These are phyloP conservation scores for Acrobasis repandana DNA, from an alignment of 2,888 invertebrate species.

Conservation along the genomic window DNA sequence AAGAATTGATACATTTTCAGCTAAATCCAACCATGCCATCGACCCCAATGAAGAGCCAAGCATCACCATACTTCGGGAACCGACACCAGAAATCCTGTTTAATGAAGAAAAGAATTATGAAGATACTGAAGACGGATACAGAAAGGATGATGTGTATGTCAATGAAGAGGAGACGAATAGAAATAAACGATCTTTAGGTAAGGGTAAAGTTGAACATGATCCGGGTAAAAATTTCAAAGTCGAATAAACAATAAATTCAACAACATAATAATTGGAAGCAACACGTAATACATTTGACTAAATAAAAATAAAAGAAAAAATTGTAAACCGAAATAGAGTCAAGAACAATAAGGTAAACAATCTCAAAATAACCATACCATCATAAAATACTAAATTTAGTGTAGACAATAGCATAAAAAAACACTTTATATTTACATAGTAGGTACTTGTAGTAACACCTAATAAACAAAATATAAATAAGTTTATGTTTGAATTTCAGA, in stretches of 20 bases:
- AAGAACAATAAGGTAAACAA: too few relatives aligned
- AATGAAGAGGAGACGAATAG: slow-evolving; percentile 46
- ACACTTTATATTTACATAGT: too few relatives aligned
- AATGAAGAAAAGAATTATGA: slow-evolving; percentile 42
- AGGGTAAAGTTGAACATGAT: too few relatives aligned
- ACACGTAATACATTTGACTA: too few relatives aligned
- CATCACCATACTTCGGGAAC: neutral
- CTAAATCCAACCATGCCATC: neutral
- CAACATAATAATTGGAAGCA: too few relatives aligned
- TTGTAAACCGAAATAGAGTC: too few relatives aligned
- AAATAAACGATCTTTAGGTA: slow-evolving; percentile 64
- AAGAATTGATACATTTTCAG: neutral
- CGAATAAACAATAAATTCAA: too few relatives aligned
- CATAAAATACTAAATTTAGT: too few relatives aligned
- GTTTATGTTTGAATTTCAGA: slow-evolving; percentile 43
- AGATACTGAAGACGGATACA: slow-evolving; percentile 28
- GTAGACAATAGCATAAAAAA: too few relatives aligned
- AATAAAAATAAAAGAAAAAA: too few relatives aligned
- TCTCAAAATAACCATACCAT: too few relatives aligned
- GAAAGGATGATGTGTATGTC: neutral
- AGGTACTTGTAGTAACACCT: neutral
- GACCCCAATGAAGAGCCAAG: neutral
- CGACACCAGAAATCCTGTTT: slow-evolving; percentile 10
- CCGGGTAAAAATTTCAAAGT: too few relatives aligned
- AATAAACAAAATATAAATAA: neutral